These are phyloP conservation scores for Daubentonia madagascariensis DNA, from an alignment of 2,113 vertebrate genomes.

Conservation along the genomic window DNA sequence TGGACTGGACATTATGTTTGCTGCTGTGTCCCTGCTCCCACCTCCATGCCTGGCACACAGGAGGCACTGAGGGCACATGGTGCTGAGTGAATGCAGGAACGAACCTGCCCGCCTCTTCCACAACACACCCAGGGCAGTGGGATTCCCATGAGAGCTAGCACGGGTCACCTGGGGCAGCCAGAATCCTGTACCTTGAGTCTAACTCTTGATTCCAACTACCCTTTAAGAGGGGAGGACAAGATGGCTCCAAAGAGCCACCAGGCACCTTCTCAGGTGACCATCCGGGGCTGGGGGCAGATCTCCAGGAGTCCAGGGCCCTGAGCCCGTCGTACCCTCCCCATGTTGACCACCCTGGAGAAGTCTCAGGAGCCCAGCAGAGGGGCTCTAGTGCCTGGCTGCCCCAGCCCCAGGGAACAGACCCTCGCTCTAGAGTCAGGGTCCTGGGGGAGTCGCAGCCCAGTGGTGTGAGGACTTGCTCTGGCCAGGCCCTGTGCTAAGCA, in stretches of 20 bases:
- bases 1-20: background rate
- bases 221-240: conserved; percentile 31
- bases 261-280: background rate
- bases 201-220: background rate
- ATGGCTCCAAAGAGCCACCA: background rate
- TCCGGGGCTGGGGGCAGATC: background rate
- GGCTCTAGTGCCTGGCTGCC: background rate
- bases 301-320: background rate
- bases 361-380: background rate
- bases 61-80: rapidly evolving
- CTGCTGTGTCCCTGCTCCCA: background rate
- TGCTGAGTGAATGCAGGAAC: background rate
- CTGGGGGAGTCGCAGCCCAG: too few species aligned
- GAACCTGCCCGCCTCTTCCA: too few species aligned
- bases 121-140: background rate
- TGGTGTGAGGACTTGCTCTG: background rate
- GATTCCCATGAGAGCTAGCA: background rate
- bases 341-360: background rate
- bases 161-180: background rate
- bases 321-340: background rate
- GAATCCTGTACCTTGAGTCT: background rate
- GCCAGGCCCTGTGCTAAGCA: background rate
- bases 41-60: background rate
- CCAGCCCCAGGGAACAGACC: background rate
- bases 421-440: background rate